A percentile compares a stretch with the other conserved stretches of the same genome.
These are phyloP conservation scores for Dinomys branickii DNA, from an alignment of 2,113 vertebrate species.

Conservation along the genomic window DNA sequence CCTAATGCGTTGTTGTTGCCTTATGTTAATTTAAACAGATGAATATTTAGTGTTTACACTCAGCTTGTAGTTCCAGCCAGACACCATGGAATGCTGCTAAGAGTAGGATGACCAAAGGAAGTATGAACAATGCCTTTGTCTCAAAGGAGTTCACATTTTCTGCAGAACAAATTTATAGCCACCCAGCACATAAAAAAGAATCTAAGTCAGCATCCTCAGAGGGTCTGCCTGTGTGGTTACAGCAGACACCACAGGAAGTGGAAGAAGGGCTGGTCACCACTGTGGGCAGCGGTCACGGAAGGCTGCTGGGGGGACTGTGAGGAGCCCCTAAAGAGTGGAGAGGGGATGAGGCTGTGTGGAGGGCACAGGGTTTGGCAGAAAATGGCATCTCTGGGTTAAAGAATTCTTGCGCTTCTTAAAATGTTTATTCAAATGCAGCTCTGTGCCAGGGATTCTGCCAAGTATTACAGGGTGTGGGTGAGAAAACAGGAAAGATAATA, in stretches of 20 bases:
- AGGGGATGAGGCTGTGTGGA: background rate
- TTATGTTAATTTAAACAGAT: constrained; percentile 11
- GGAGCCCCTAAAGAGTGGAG: background rate
- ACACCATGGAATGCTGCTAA: background rate
- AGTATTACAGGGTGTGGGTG: background rate
- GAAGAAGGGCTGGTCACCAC: background rate
- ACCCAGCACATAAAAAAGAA: background rate
- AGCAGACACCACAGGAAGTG: background rate
- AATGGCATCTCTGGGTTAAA: background rate
- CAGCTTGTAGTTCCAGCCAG: background rate
- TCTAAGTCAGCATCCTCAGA: background rate
- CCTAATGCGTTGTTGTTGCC: background rate
- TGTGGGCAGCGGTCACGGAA: background rate
- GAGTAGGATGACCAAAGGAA: background rate
- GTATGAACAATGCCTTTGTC: background rate
- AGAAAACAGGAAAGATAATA: background rate
- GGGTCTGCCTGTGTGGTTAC: background rate
- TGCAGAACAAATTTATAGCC: background rate
- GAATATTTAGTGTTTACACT: background rate
- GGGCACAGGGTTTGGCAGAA: background rate
- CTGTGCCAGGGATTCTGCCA: background rate
- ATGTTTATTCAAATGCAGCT: constrained; percentile 15
- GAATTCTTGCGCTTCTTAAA: constrained; percentile 4
- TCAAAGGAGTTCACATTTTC: background rate
- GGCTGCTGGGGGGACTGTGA: background rate